Conservation (phyloP, 2,888 invertebrate genomes). For the Noctua fimbriata region DNA sequence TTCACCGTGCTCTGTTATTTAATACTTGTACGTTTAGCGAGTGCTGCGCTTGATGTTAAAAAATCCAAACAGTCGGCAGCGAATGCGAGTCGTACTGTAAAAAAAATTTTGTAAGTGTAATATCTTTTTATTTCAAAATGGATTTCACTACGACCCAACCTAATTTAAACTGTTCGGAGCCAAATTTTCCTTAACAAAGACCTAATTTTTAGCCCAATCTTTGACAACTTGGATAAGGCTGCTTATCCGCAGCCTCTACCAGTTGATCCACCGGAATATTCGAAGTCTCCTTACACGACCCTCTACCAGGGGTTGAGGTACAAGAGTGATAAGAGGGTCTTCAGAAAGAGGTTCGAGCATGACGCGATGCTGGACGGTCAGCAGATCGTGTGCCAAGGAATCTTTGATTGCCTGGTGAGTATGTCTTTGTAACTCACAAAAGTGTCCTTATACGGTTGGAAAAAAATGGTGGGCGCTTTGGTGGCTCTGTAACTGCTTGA, state of each 20-base stretch:
- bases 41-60: conserved; percentile 64
- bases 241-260: conserved; percentile 76
- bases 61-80: conserved; percentile 75
- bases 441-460: background rate
- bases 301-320: conserved; percentile 76
- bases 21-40: conserved; percentile 47
- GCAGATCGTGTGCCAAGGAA: conserved; percentile 72
- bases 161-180: background rate
- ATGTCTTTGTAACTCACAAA: background rate
- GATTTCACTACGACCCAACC: background rate
- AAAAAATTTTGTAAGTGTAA: conserved; percentile 73
- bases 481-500: background rate
- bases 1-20: conserved; percentile 64
- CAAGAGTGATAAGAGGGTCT: conserved; percentile 75
- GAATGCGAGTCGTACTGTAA: conserved; percentile 63
- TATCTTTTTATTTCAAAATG: background rate
- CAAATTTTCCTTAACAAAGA: background rate
- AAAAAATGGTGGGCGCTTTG: background rate
- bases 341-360: conserved; percentile 73
- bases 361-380: conserved; percentile 70
- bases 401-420: conserved; percentile 79
- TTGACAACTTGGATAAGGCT: background rate
- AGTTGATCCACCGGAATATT: background rate
- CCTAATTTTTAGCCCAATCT: conserved; percentile 63
- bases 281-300: conserved; percentile 70